phyloP scores from a whole-genome alignment of 2,888 invertebrate genomes.

The Fabriciana adippe region DNA sequence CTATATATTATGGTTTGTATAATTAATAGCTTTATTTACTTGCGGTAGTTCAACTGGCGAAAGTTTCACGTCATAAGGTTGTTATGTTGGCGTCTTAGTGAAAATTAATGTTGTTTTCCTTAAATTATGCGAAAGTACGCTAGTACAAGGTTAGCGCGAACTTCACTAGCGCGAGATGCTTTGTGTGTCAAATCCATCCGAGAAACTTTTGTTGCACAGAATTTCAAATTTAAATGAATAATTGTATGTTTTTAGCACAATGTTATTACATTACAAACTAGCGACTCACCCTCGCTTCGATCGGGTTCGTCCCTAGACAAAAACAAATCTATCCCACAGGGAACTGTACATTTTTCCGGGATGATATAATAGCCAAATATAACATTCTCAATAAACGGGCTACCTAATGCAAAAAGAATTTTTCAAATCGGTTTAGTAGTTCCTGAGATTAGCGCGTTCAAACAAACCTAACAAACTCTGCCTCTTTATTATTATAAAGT shows the following conservation, averaged over 20 bases:
- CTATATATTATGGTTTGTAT: slow-evolving; percentile 3
- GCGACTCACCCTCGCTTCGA: too few species aligned
- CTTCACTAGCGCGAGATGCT: slow-evolving; percentile 15
- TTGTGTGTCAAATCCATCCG: slow-evolving; percentile 14
- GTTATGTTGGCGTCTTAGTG: slow-evolving; percentile 12
- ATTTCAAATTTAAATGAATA: background rate
- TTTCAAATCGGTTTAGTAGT: too few species aligned
- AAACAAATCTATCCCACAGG: too few species aligned
- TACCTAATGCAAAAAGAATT: too few species aligned
- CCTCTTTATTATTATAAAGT: too few species aligned
- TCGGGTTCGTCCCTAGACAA: too few species aligned
- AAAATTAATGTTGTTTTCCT: slow-evolving; percentile 33
- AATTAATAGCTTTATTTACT: slow-evolving; percentile 6
- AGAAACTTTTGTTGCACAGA: slow-evolving; percentile 8
- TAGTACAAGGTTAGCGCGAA: slow-evolving; percentile 12
- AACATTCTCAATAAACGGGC: too few species aligned
- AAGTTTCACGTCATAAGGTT: slow-evolving; percentile 13
- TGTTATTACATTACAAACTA: background rate
- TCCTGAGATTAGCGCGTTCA: too few species aligned
- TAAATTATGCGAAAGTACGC: slow-evolving; percentile 28
- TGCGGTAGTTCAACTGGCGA: background rate
- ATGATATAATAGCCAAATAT: too few species aligned
- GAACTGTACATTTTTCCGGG: too few species aligned
- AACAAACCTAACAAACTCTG: too few species aligned
- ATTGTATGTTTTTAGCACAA: background rate